Evolutionary conservation across 2,888 invertebrate species (phyloP), one percentile per base, ranked within the genome.

Genomic region (Lochmaea capreae): DNA sequence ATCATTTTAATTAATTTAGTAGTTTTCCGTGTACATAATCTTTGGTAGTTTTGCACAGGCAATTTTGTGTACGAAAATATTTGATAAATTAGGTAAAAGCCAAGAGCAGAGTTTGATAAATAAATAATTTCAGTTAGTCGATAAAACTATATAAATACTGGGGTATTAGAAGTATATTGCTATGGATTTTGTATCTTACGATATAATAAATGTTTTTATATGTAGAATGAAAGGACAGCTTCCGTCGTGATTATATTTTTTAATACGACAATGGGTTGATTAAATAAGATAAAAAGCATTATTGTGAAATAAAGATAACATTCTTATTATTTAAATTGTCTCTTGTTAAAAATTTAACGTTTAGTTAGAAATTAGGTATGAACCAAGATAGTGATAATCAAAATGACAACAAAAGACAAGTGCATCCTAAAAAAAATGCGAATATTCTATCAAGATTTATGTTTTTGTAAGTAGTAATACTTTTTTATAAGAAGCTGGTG

Each of bases 381-480:
- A 54, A 54, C 16, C 16, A 54, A 54, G 54, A 16, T 16, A 18
- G 16, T 18, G 9, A 16, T 9, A 16, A 9, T 16, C n/a, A 54
- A 54, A 54, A 54, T 54, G 54, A 9, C 10, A 12, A 59, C 16
- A 59, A 39, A 33, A 49, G 58, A 59, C n/a, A 8, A 2, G 8
- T 14, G 16, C 78, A 80, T 71, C 79, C 79, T 2, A 72, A 69
- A 59, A 69, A 78, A 18, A 73, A 67, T 39, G 76, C 78, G 0
- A 77, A 77, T 63, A 54, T 76, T 4, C 42, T 80, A 46, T 79
- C 79, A 3, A 75, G 43, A 58, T 54, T 80, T 16, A 76, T 76
- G 5, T 80, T 80, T 63, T 76, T 77, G 79, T 79, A 68, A 79
- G 79, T 79, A 66, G 12, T 43, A 42, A 42, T 11, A 22, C 3